These are phyloP conservation scores for Mactra quadrangularis DNA, from an alignment of 1,140 invertebrate genomes.

Conservation along the genomic window DNA sequence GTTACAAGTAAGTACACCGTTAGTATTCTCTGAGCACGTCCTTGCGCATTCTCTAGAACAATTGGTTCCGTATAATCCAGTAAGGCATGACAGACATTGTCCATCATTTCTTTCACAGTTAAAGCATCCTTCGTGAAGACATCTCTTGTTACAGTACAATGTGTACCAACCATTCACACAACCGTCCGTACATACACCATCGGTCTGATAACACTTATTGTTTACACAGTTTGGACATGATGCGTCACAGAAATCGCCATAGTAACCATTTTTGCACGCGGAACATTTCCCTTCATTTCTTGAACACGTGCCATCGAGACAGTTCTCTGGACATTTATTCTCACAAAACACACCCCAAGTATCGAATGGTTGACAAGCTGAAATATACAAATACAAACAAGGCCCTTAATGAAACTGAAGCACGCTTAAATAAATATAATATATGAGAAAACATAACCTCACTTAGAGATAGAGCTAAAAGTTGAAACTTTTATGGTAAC, in stretches of 20 bases:
- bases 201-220: constrained; percentile 20
- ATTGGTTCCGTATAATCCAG: constrained; percentile 15
- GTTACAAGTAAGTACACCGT: constrained; percentile 33
- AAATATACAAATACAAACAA: background rate
- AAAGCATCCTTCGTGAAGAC: background rate
- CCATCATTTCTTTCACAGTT: constrained; percentile 7
- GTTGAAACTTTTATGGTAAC: no score
- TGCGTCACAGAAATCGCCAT: background rate
- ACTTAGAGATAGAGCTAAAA: no score
- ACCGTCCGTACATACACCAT: constrained; percentile 6
- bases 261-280: constrained; percentile 8
- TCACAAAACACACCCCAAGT: constrained; percentile 42
- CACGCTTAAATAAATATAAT: no score
- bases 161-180: constrained; percentile 24
- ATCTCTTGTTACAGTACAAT: background rate
- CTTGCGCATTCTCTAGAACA: constrained; percentile 4
- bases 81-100: constrained; percentile 34
- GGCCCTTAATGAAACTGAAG: no score
- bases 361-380: constrained; percentile 15
- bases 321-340: background rate
- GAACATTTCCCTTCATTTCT: constrained; percentile 16
- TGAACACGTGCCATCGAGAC: constrained; percentile 14
- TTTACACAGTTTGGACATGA: constrained; percentile 10
- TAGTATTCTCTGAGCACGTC: background rate
- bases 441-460: no score